These are phyloP conservation scores for Drosophila chauvacae DNA, from an alignment of 1,140 invertebrate species.

Conservation along the genomic window DNA sequence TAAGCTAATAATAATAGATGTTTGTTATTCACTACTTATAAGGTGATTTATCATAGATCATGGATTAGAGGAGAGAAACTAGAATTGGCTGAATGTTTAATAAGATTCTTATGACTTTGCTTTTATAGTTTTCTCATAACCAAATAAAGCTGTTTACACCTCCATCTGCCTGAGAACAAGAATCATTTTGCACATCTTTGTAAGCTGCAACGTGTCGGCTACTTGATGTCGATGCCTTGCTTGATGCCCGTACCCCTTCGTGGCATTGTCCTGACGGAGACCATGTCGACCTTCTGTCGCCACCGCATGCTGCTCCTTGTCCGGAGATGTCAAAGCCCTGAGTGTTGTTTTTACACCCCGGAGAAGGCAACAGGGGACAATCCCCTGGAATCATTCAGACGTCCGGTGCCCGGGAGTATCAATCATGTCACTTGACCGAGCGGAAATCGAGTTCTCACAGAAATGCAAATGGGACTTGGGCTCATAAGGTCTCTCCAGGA, in stretches of 20 bases:
- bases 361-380: slow-evolving; percentile 18
- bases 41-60: not conserved
- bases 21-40: not conserved
- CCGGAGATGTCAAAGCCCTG: slow-evolving; percentile 32
- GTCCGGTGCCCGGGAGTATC: slow-evolving; percentile 46
- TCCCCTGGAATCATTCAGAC: slow-evolving; percentile 41
- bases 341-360: slow-evolving; percentile 41
- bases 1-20: not conserved
- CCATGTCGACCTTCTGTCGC: slow-evolving; percentile 27
- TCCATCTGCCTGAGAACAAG: not conserved
- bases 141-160: not conserved
- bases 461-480: slow-evolving; percentile 43
- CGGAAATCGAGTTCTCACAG: slow-evolving; percentile 71
- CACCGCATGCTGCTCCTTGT: slow-evolving; percentile 14
- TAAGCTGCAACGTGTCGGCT: slow-evolving; percentile 53
- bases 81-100: too few relatives aligned
- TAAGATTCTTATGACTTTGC: not conserved
- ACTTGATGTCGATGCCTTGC: slow-evolving; percentile 41
- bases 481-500: slow-evolving; percentile 39
- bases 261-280: slow-evolving; percentile 20
- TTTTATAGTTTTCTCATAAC: not conserved
- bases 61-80: not conserved
- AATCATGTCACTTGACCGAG: slow-evolving; percentile 80
- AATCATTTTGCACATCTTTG: slow-evolving; percentile 34
- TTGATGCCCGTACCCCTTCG: not conserved